Conservation (phyloP, 2,113 vertebrate species). For the Physeter macrocephalus region DNA sequence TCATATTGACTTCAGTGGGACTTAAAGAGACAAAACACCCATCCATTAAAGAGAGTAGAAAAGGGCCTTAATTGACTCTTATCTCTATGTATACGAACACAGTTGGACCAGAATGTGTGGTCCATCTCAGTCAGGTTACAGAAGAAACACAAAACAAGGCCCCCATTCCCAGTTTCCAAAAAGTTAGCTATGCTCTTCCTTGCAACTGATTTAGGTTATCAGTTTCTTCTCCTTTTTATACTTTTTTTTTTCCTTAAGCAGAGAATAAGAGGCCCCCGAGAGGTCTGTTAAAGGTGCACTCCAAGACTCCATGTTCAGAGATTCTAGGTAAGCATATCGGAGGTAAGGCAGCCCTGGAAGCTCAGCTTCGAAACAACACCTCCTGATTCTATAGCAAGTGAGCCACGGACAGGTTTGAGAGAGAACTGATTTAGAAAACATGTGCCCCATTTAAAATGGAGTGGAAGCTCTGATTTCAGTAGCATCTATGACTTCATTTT, state of each 20-base stretch:
- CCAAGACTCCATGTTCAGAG: too few species aligned
- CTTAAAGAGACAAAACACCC: neutral
- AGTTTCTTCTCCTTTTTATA: neutral
- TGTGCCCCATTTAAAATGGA: too few species aligned
- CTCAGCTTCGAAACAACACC: neutral
- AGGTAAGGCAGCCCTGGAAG: fast-evolving
- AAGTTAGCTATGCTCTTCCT: neutral
- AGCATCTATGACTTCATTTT: neutral
- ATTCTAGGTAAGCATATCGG: too few species aligned
- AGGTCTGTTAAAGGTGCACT: neutral
- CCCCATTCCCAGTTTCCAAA: neutral
- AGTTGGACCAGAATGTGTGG: neutral
- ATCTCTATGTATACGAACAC: neutral
- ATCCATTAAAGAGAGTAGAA: neutral
- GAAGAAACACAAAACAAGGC: neutral
- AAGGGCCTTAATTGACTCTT: neutral
- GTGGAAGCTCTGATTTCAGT: neutral
- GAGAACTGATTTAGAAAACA: neutral
- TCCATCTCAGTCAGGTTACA: neutral
- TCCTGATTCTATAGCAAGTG: too few species aligned
- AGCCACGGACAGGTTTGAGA: neutral
- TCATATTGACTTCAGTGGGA: neutral
- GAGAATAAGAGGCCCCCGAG: neutral
- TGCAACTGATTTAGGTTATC: neutral
- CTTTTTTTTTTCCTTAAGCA: neutral